Evolutionary conservation across 2,113 vertebrate genomes (phyloP).

Genomic region (Microcebus jonahi): DNA sequence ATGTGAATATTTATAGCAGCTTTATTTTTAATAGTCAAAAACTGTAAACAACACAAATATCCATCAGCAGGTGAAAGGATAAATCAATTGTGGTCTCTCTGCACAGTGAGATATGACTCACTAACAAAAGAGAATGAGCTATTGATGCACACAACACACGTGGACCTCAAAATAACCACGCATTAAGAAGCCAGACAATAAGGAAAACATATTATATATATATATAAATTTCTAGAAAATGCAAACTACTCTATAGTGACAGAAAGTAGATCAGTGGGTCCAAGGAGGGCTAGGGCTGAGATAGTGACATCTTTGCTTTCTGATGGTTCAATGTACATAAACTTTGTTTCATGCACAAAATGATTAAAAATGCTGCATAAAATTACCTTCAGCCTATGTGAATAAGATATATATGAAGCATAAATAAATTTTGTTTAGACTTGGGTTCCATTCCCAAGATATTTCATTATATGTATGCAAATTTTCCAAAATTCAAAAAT

Average conservation of each 20-base stretch:
- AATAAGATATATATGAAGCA: too few species aligned
- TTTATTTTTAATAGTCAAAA: not conserved
- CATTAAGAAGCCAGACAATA: not conserved
- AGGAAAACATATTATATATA: too few species aligned
- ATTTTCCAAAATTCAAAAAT: not conserved
- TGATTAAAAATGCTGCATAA: too few species aligned
- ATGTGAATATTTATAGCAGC: not conserved
- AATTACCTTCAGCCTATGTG: too few species aligned
- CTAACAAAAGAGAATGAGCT: not conserved
- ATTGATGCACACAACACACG: too few species aligned
- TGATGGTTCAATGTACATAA: not conserved
- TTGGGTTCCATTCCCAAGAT: too few species aligned
- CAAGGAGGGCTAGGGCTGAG: not conserved
- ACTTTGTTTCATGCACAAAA: not conserved
- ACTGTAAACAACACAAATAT: not conserved
- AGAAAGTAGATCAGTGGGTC: too few species aligned
- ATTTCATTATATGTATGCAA: not conserved
- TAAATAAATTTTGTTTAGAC: too few species aligned
- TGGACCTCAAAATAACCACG: not conserved
- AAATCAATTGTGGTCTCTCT: not conserved
- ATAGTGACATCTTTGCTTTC: not conserved
- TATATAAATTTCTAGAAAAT: not conserved
- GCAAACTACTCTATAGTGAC: too few species aligned
- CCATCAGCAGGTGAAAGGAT: not conserved
- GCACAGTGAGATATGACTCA: not conserved